A percentile compares a stretch with the other conserved stretches of the same genome.
Conservation (phyloP, 2,888 invertebrate genomes). For the Hemistola chrysoprasaria region DNA sequence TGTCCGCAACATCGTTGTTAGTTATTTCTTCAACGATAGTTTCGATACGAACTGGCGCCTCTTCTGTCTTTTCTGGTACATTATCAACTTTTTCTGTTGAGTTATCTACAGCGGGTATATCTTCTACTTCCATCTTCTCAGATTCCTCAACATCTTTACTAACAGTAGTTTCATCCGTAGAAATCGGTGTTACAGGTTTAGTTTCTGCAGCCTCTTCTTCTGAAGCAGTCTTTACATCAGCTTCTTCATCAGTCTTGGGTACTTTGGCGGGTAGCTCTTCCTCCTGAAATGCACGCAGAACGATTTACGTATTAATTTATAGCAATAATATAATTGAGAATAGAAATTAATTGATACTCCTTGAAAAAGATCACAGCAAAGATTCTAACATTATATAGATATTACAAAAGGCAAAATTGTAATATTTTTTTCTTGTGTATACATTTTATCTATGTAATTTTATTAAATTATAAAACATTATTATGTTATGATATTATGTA, state of each 20-base stretch:
- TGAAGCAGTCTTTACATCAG: slow-evolving; percentile 48
- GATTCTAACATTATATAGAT: no score
- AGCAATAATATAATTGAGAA: no score
- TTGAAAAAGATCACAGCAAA: no score
- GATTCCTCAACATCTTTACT: slow-evolving; percentile 24
- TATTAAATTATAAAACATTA: no score
- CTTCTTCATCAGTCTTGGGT: slow-evolving; percentile 71
- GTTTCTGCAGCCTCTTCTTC: slow-evolving; percentile 27
- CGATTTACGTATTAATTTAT: no score
- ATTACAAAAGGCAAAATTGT: no score
- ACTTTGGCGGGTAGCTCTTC: slow-evolving; percentile 76
- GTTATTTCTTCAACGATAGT: slow-evolving; percentile 48
- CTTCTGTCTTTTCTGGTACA: slow-evolving; percentile 23
- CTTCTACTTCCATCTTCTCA: slow-evolving; percentile 21
- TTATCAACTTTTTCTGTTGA: slow-evolving; percentile 25
- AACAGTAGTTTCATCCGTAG: slow-evolving; percentile 2
- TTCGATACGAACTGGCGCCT: slow-evolving; percentile 32
- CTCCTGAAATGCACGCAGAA: slow-evolving; percentile 63
- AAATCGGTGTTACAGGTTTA: slow-evolving; percentile 7
- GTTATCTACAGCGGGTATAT: slow-evolving; percentile 7
- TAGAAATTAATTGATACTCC: no score
- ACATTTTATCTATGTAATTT: no score
- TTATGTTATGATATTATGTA: no score
- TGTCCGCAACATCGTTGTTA: slow-evolving; percentile 42
- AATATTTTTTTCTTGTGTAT: no score